phyloP scores from a whole-genome alignment of 35 echinoderm and acorn worm species.

The Diadema setosum region DNA sequence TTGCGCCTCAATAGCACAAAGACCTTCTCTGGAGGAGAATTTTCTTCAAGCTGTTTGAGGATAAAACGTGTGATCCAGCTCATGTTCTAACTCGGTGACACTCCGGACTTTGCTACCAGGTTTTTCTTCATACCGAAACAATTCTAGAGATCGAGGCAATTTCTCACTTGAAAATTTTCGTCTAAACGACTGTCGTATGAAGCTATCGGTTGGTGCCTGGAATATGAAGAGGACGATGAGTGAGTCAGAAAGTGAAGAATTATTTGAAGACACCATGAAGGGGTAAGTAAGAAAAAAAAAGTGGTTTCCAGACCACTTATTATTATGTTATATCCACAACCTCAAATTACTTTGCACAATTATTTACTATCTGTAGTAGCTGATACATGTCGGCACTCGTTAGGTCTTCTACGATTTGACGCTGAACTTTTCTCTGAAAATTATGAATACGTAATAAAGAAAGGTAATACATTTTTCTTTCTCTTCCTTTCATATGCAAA shows the following conservation, averaged over 20 bases:
- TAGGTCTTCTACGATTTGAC: no score
- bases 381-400: no score
- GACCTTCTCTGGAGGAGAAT: background rate
- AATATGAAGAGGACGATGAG: conserved; percentile 44
- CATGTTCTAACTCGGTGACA: background rate
- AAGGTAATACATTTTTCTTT: no score
- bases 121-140: background rate
- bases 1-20: background rate
- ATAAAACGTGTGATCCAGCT: background rate
- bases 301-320: no score
- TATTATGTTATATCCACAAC: no score
- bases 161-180: background rate
- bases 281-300: no score
- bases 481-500: no score
- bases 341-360: no score
- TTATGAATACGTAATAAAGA: no score
- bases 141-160: background rate
- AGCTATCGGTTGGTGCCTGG: conserved; percentile 4
- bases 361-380: no score
- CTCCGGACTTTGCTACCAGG: background rate
- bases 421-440: no score
- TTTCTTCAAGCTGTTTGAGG: background rate
- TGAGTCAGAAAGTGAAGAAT: conserved; percentile 60
- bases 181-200: background rate
- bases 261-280: conserved; percentile 67